phyloP scores from a whole-genome alignment of 2,797 vertebrate genomes.

The Cyclopterus lumpus region DNA sequence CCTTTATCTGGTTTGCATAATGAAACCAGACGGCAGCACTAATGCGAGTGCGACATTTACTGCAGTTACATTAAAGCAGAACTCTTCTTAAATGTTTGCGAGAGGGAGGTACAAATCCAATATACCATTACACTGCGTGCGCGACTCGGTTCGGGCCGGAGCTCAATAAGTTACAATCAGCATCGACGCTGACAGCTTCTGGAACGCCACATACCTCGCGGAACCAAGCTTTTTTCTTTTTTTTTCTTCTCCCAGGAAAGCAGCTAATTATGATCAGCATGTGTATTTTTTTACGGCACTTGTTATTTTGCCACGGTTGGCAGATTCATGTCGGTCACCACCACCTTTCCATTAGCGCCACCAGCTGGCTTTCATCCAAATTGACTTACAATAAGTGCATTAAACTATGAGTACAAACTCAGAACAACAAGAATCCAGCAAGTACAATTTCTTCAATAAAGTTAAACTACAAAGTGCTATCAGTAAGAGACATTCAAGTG shows the following conservation, averaged over 20 bases:
- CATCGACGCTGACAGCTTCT: not conserved
- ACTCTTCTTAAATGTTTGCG: slow-evolving; percentile 47
- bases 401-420: too few species aligned
- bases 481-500: too few species aligned
- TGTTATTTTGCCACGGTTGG: not conserved
- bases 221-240: not conserved
- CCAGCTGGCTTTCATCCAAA: too few species aligned
- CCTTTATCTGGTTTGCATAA: slow-evolving; percentile 43
- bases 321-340: not conserved
- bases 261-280: not conserved
- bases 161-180: slow-evolving; percentile 16
- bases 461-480: too few species aligned
- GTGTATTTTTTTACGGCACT: not conserved
- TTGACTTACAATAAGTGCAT: too few species aligned
- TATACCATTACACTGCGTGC: slow-evolving; percentile 2
- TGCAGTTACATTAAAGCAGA: slow-evolving; percentile 43
- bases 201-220: not conserved
- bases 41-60: slow-evolving; percentile 45
- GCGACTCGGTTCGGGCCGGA: not conserved
- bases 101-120: slow-evolving; percentile 34
- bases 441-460: too few species aligned
- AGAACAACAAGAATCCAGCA: too few species aligned
- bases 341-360: too few species aligned
- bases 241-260: not conserved
- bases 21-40: slow-evolving; percentile 63